phyloP scores from a whole-genome alignment of 1,140 invertebrate species.

The Meloidogyne hapla region DNA sequence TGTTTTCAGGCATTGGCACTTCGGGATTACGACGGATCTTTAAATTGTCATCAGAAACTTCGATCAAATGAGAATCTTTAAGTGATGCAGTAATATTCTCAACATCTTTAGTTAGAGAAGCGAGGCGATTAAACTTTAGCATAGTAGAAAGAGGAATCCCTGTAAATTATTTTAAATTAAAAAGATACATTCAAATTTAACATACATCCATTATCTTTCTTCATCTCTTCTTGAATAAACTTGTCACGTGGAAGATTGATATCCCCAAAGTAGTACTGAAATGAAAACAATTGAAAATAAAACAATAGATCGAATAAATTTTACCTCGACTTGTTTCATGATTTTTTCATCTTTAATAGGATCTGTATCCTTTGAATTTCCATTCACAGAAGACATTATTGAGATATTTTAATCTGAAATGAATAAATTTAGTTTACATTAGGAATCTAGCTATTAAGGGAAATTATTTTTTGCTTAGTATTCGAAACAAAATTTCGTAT shows the following conservation, averaged over 20 bases:
- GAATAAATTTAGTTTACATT: too few species aligned
- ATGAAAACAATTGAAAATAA: conserved; percentile 25
- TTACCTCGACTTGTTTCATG: conserved; percentile 26
- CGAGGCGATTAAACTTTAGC: conserved; percentile 83
- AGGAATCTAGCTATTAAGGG: too few species aligned
- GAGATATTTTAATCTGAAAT: neutral
- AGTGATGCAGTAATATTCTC: conserved; percentile 76
- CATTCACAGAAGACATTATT: neutral
- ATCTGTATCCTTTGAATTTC: neutral
- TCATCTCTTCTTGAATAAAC: conserved; percentile 80
- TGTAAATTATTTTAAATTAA: conserved; percentile 48
- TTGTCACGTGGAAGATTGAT: conserved; percentile 84
- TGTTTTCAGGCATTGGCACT: conserved; percentile 79
- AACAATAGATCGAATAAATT: neutral
- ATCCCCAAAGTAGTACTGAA: conserved; percentile 79
- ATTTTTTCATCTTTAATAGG: conserved; percentile 10
- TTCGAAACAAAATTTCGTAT: too few species aligned
- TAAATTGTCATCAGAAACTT: conserved; percentile 77
- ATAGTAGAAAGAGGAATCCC: conserved; percentile 79
- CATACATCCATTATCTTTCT: conserved; percentile 80
- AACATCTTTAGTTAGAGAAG: conserved; percentile 73
- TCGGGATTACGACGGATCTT: conserved; percentile 78
- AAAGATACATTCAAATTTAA: conserved; percentile 16
- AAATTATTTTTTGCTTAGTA: too few species aligned
- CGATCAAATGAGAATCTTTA: conserved; percentile 75